A percentile compares a stretch with the other conserved stretches of the same genome.
phyloP scores from a whole-genome alignment of 2,797 vertebrate species.

The Sebastes hubbsi region DNA sequence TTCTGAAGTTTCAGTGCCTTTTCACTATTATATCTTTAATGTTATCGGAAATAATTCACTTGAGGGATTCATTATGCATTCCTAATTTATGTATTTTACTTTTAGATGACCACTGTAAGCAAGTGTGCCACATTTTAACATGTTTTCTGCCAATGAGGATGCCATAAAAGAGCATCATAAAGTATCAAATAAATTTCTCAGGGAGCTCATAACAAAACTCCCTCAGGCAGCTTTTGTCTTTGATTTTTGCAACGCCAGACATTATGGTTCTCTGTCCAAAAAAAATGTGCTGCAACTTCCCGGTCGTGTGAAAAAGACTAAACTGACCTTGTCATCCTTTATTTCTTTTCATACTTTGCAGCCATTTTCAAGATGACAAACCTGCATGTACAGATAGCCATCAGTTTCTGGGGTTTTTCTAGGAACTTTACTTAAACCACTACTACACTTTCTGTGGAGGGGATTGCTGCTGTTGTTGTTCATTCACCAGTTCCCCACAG shows the following conservation, averaged over 20 bases:
- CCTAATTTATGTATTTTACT: conserved; percentile 28
- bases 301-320: conserved; percentile 12
- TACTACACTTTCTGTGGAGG: not conserved
- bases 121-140: conserved; percentile 47
- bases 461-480: not conserved
- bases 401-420: conserved; percentile 19
- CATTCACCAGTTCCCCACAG: conserved; percentile 25
- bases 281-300: conserved; percentile 52
- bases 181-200: conserved; percentile 68
- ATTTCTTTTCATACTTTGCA: conserved; percentile 30
- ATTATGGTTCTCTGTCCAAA: conserved; percentile 53
- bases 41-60: conserved; percentile 20
- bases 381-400: not conserved
- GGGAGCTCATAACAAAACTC: conserved; percentile 67
- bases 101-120: conserved; percentile 51
- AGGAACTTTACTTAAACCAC: conserved; percentile 1
- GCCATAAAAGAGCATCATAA: conserved; percentile 66
- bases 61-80: conserved; percentile 38
- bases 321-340: conserved; percentile 43
- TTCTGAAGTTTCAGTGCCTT: not conserved
- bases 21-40: conserved; percentile 22
- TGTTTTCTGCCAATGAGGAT: conserved; percentile 65
- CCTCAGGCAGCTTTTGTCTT: conserved; percentile 61
- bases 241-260: conserved; percentile 61
- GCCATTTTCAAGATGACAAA: conserved; percentile 30